Evolutionary conservation across 2,888 invertebrate species (phyloP).

Genomic region (Graphium colonna): DNA sequence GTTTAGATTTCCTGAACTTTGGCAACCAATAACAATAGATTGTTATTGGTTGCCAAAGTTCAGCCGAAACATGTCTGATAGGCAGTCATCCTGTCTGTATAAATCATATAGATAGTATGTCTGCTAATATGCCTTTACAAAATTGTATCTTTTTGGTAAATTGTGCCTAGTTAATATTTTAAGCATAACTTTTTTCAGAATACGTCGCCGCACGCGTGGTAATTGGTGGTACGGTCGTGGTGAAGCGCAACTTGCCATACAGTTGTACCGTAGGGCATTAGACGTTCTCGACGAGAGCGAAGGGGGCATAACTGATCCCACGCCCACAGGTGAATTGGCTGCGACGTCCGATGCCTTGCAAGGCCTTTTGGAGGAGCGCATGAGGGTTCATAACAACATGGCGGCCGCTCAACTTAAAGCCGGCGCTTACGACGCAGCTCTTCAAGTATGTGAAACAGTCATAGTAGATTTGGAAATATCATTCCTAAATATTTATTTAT

Average conservation of each 20-base stretch:
- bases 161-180: too few species aligned
- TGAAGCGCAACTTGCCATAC: slow-evolving; percentile 90
- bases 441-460: too few species aligned
- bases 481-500: too few species aligned
- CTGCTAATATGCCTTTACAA: too few species aligned
- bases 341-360: slow-evolving; percentile 49
- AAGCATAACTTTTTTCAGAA: slow-evolving; percentile 39
- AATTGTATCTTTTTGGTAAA: too few species aligned
- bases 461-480: too few species aligned
- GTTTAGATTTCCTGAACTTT: too few species aligned
- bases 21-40: too few species aligned
- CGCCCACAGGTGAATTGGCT: slow-evolving; percentile 65
- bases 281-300: slow-evolving; percentile 89
- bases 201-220: slow-evolving; percentile 86
- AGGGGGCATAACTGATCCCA: slow-evolving; percentile 81
- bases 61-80: too few species aligned
- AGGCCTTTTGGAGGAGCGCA: slow-evolving; percentile 86
- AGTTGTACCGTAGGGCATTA: slow-evolving; percentile 91
- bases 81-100: too few species aligned
- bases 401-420: slow-evolving; percentile 95
- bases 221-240: slow-evolving; percentile 94
- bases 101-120: too few species aligned
- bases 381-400: slow-evolving; percentile 94
- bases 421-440: slow-evolving; percentile 90
- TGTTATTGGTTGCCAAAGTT: too few species aligned